Percentiles rank a stretch among this genome's conserved stretches.
These are phyloP conservation scores for Onthophagus sagittarius DNA, from an alignment of 2,888 invertebrate genomes.

Conservation along the genomic window DNA sequence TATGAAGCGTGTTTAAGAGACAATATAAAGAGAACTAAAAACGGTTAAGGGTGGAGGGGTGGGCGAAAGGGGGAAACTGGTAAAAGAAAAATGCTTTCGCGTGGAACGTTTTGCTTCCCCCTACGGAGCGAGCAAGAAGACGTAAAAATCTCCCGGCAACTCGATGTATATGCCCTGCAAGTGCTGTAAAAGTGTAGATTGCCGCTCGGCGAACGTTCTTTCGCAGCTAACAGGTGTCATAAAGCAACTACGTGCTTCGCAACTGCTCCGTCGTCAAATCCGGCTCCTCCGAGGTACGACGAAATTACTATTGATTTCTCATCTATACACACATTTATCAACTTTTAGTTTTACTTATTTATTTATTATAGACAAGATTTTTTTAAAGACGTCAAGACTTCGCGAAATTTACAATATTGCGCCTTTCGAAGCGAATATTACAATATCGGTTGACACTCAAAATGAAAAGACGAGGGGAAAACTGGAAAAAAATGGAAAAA, in stretches of 20 bases:
- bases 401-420: neutral
- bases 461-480: neutral
- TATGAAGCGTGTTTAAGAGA: neutral
- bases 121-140: neutral
- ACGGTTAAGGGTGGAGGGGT: neutral
- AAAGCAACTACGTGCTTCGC: constrained; percentile 38
- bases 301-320: neutral
- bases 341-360: neutral
- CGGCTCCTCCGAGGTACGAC: neutral
- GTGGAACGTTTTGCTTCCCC: neutral
- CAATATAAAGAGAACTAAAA: neutral
- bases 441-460: neutral
- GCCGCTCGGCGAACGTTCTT: constrained; percentile 23
- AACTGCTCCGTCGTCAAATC: neutral
- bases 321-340: neutral
- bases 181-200: constrained; percentile 18
- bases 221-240: constrained; percentile 40
- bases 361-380: neutral
- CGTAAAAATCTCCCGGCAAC: neutral
- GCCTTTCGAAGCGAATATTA: neutral
- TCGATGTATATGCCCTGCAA: constrained; percentile 5
- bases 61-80: neutral
- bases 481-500: no score
- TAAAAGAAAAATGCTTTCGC: neutral
- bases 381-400: neutral